Base-by-base conservation (phyloP, 1,140 invertebrate species). In the Drosophila bocqueti region DNA sequence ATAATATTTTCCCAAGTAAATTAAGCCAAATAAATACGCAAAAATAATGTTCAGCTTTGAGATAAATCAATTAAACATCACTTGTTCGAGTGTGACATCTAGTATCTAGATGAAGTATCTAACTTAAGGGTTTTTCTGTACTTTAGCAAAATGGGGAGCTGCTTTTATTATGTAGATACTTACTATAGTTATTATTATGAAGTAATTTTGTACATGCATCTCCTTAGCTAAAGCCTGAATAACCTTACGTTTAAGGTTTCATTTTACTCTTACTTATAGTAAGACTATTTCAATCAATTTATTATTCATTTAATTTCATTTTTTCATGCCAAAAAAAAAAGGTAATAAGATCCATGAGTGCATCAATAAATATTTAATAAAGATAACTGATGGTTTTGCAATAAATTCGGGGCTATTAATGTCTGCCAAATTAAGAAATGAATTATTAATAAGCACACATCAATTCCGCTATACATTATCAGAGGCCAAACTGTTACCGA, bases 1-100 rank as follows among this genome's bases (percentile, higher is more conserved):
- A 60, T 62, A 36, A 62, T 62, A 62, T 62, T 58, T 58, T 58
- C 9, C 36, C 0, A n/a, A 42, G 36, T 10, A 58, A 58, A 58
- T 58, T 58, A 42, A 42, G 38, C 16, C 5, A 43, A 43, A 43
- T 43, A 57, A 38, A 38, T 24, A 24, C 15, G 52, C 34, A 24
- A 24, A 24, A 40, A 16, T 15, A n/a, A n/a, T 7, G 6, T 5
- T 36, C 0, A 11, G 52, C 52, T 55, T 55, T 38, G 21, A 24
- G n/a, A 15, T 54, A 36, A 54, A 36, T 54, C 34, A 54, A 38
- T 54, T 54, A 54, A 38, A 9, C 31, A 21, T 36, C 11, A 34
- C 16, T 16, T 16, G 4, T 10, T 26, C 21, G 11, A 3, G 15
- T n/a, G 6, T 49, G 24, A 49, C 15, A 7, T 52, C 5, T 34